Base-by-base conservation (phyloP, 1,140 invertebrate genomes). In the Nephila pilipes region DNA sequence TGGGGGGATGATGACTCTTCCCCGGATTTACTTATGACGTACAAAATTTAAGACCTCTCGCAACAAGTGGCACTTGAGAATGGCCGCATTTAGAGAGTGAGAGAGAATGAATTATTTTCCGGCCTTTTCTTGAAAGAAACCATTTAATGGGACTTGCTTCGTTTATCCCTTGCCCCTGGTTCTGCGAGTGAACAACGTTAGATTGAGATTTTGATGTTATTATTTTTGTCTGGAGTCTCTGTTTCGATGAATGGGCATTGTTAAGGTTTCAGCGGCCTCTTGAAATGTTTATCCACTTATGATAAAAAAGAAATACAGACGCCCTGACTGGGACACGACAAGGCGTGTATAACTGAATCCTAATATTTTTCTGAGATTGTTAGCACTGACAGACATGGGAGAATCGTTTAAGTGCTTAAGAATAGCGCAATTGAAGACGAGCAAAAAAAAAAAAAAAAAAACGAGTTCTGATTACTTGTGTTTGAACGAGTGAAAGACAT, bases 291-390 rank as follows among this genome's bases (percentile, higher is more conserved):
- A 75, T 75, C 69, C 32, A 75, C 69, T 75, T 75, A 32, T 32
- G 69, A 75, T 75, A 20, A 36, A 75, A 69, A 75, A 75, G 65
- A 75, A 75, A 32, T 29, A 75, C 69, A 75, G 69, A 75, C 69
- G 29, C 69, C 69, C 29, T 75, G 69, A 36, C 69, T 75, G 25
- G 29, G 32, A 75, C 69, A 12, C 10, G 63, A 65, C 63, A 65
- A 75, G 69, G 69, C 69, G 69, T 36, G 1, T 46, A 75, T 75
- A 75, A 75, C 18, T 75, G 69, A 32, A 75, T 75, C 69, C 25
- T 75, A 75, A 75, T 75, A 75, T 75, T 75, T 75, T 75, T 32
- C 25, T 14, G 16, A 36, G 69, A 75, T 75, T 75, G 36, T 75
- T 75, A 36, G 1, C 29, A 29, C 25, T 75, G 69, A 75, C 12